A percentile compares a stretch with the other conserved stretches of the same genome.
Conservation (phyloP, 1,140 invertebrate species). For the Trigoniulus corallinus region DNA sequence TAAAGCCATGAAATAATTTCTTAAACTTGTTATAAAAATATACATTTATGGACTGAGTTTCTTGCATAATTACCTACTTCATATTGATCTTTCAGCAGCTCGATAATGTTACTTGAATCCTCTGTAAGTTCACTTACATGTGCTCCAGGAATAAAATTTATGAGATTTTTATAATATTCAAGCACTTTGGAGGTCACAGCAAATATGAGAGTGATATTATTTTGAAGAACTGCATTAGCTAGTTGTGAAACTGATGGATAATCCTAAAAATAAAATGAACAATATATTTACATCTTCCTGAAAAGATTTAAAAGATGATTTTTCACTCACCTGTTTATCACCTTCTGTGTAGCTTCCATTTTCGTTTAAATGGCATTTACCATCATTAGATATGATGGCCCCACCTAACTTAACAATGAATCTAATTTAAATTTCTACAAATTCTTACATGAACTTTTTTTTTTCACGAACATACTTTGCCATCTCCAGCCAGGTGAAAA, state of each 20-base stretch:
- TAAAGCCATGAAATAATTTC: too few species aligned
- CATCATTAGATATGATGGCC: slow-evolving; percentile 86
- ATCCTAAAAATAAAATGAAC: too few species aligned
- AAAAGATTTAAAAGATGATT: too few species aligned
- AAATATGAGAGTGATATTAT: slow-evolving; percentile 45
- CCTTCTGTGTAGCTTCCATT: slow-evolving; percentile 55
- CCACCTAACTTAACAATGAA: slow-evolving; percentile 71
- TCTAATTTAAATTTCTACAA: too few species aligned
- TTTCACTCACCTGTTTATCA: too few species aligned
- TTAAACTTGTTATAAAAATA: too few species aligned
- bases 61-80: too few species aligned
- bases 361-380: slow-evolving; percentile 58
- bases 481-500: slow-evolving; percentile 40
- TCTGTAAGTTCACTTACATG: slow-evolving; percentile 35
- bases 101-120: slow-evolving; percentile 43
- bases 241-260: slow-evolving; percentile 40
- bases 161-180: slow-evolving; percentile 34
- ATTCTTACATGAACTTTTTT: too few species aligned
- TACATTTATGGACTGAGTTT: too few species aligned
- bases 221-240: slow-evolving; percentile 35
- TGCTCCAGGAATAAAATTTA: slow-evolving; percentile 25
- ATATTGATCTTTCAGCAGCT: slow-evolving; percentile 36
- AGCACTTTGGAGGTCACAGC: slow-evolving; percentile 39
- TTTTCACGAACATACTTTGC: slow-evolving; percentile 21
- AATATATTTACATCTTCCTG: too few species aligned